A percentile compares a stretch with the other conserved stretches of the same genome.
Evolutionary conservation across 1,140 invertebrate genomes (phyloP).

Genomic region (Ericerus pela): DNA sequence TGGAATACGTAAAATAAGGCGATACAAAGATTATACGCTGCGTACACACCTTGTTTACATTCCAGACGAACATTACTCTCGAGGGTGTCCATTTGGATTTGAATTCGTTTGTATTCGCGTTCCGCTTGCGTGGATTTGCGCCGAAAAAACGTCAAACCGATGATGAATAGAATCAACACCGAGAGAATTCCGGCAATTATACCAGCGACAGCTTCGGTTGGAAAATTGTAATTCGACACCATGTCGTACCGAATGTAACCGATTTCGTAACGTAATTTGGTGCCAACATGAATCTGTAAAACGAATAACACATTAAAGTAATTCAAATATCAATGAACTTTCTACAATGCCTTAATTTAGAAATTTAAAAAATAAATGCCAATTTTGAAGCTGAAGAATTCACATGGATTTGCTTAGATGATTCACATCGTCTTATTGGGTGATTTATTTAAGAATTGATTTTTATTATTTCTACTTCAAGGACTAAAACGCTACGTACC

Average conservation of each 20-base stretch:
- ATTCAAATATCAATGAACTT: neutral
- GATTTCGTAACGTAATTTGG: constrained; percentile 69
- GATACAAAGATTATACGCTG: no score
- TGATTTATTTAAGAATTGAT: no score
- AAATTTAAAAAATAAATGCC: neutral
- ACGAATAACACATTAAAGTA: neutral
- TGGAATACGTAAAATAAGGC: no score
- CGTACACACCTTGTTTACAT: constrained; percentile 78
- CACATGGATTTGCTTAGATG: no score
- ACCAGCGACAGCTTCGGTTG: constrained; percentile 70
- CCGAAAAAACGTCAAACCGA: constrained; percentile 74
- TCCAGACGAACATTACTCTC: constrained; percentile 95
- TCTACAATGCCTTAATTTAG: no score
- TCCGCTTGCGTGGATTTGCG: constrained; percentile 88
- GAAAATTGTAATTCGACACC: constrained; percentile 65
- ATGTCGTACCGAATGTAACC: constrained; percentile 80
- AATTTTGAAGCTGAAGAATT: neutral
- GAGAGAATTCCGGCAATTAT: constrained; percentile 68
- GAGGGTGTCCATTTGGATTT: constrained; percentile 98
- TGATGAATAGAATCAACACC: constrained; percentile 66
- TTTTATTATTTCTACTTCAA: no score
- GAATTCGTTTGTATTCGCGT: constrained; percentile 89
- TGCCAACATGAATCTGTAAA: constrained; percentile 49
- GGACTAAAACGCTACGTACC: no score
- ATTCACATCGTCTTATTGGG: no score